These are phyloP conservation scores for Sesamia inferens DNA, from an alignment of 2,888 invertebrate species.

Conservation along the genomic window DNA sequence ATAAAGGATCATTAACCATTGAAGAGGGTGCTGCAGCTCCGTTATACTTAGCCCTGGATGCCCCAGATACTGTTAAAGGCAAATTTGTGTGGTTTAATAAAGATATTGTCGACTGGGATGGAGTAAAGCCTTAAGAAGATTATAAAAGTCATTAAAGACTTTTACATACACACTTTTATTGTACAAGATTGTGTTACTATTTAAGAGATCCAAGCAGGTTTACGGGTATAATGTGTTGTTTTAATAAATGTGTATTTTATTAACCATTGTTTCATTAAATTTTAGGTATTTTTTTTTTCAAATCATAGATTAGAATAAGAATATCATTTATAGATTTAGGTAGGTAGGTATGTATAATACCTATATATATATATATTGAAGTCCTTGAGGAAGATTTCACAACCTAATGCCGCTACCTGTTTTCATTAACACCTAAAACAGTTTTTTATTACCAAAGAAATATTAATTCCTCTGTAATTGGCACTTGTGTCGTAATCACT, in stretches of 20 bases:
- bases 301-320: not conserved
- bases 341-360: too few relatives aligned
- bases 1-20: conserved; percentile 90
- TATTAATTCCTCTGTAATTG: too few relatives aligned
- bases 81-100: conserved; percentile 40
- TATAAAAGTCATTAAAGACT: not conserved
- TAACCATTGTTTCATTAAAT: conserved; percentile 6
- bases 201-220: not conserved
- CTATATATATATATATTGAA: too few relatives aligned
- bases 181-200: not conserved
- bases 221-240: not conserved
- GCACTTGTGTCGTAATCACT: too few relatives aligned
- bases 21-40: conserved; percentile 90
- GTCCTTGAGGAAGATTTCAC: too few relatives aligned
- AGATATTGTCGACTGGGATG: not conserved
- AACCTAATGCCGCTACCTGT: too few relatives aligned
- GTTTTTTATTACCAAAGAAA: too few relatives aligned
- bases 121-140: not conserved
- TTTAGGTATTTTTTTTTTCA: not conserved
- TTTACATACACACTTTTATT: not conserved
- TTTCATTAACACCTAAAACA: too few relatives aligned
- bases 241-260: conserved; percentile 16
- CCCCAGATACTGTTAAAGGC: conserved; percentile 33
- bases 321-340: too few relatives aligned
- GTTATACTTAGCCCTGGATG: conserved; percentile 63